Conservation (phyloP, 2,888 invertebrate genomes). For the Hipparchia sbordonii region DNA sequence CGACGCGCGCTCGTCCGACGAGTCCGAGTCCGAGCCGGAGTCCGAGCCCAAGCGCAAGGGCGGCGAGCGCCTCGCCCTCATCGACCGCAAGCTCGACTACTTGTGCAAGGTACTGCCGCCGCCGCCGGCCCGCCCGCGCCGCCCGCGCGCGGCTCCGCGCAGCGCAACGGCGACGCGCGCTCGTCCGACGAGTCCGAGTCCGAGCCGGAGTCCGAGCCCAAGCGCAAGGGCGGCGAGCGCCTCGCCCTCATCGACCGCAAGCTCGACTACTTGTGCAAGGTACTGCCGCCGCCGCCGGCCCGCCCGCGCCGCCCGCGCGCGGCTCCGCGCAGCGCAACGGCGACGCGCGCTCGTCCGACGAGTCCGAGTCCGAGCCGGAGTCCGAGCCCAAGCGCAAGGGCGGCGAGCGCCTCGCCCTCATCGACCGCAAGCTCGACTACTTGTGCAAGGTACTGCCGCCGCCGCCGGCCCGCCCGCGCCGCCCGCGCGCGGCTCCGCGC, state of each 20-base stretch:
- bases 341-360: slow-evolving; percentile 47
- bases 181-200: slow-evolving; percentile 40
- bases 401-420: slow-evolving; percentile 54
- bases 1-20: slow-evolving; percentile 47
- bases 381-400: slow-evolving; percentile 54
- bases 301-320: slow-evolving; percentile 29
- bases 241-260: slow-evolving; percentile 60
- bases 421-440: slow-evolving; percentile 65
- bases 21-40: slow-evolving; percentile 41
- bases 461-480: too few relatives aligned
- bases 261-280: slow-evolving; percentile 62
- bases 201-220: slow-evolving; percentile 51
- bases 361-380: slow-evolving; percentile 40
- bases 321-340: slow-evolving; percentile 44
- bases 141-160: slow-evolving; percentile 41
- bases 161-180: slow-evolving; percentile 50
- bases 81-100: slow-evolving; percentile 65
- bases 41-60: slow-evolving; percentile 54
- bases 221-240: slow-evolving; percentile 53
- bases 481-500: too few relatives aligned
- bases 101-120: slow-evolving; percentile 56
- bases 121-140: neutral
- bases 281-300: neutral
- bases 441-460: slow-evolving; percentile 56
- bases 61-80: slow-evolving; percentile 54